A percentile compares a stretch with the other conserved stretches of the same genome.
phyloP scores from a whole-genome alignment of 2,888 invertebrate genomes.

The Podotricha telesiphe region DNA sequence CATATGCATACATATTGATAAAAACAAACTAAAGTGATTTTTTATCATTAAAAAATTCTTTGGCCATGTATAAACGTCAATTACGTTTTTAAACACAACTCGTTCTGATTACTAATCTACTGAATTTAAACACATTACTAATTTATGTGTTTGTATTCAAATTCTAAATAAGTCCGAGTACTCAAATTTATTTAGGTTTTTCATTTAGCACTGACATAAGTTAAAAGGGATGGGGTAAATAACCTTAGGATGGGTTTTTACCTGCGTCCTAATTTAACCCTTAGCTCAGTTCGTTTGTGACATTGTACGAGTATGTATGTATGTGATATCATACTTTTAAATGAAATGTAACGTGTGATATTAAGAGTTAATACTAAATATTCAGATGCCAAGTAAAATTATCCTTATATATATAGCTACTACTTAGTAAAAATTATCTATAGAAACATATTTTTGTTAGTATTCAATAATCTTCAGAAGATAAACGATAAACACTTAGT shows the following conservation, averaged over 20 bases:
- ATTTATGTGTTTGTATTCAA: conserved; percentile 15
- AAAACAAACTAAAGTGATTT: too few relatives aligned
- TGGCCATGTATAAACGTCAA: too few relatives aligned
- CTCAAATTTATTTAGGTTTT: conserved; percentile 4
- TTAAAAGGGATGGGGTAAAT: conserved; percentile 34
- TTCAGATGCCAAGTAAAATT: background rate
- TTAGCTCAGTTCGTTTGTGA: conserved; percentile 1
- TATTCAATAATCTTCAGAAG: too few relatives aligned
- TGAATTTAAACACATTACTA: background rate
- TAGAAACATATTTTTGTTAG: too few relatives aligned
- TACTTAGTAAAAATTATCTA: too few relatives aligned
- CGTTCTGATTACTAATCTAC: background rate
- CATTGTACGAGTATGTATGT: background rate
- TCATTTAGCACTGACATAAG: conserved; percentile 19
- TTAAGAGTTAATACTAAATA: background rate
- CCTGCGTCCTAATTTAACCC: conserved; percentile 30
- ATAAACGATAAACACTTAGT: too few relatives aligned
- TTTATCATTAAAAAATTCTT: too few relatives aligned
- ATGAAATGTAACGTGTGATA: background rate
- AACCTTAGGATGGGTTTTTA: conserved; percentile 28
- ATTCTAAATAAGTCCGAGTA: background rate
- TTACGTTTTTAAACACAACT: background rate
- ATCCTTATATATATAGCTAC: too few relatives aligned
- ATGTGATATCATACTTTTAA: conserved; percentile 10
- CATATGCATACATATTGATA: too few relatives aligned